Conservation (phyloP, 2,113 vertebrate species). For the Aviceda subcristata region DNA sequence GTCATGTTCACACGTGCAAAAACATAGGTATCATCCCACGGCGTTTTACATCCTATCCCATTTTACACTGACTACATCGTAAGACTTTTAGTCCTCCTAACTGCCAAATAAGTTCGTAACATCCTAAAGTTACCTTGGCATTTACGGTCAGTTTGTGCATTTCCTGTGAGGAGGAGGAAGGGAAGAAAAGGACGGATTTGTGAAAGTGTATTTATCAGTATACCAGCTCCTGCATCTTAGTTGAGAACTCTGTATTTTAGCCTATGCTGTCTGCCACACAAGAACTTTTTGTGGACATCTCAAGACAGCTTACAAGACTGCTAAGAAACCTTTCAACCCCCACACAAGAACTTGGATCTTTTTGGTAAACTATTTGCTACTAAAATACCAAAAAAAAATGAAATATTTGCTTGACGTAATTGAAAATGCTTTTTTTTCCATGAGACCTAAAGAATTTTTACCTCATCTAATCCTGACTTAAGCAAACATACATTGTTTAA, state of each 20-base stretch:
- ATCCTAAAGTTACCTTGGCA: neutral
- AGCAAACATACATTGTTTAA: neutral
- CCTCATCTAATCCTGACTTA: neutral
- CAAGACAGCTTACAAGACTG: neutral
- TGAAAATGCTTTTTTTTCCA: neutral
- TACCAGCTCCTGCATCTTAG: neutral
- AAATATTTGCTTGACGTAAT: neutral
- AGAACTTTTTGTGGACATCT: neutral
- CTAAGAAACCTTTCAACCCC: neutral
- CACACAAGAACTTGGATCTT: neutral
- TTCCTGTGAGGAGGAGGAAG: neutral
- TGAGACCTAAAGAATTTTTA: neutral
- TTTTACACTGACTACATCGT: rapidly evolving
- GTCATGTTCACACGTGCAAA: neutral
- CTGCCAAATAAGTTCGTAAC: neutral
- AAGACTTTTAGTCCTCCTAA: neutral
- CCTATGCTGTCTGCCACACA: neutral
- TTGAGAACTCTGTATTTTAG: neutral
- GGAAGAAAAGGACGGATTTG: neutral
- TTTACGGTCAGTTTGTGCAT: neutral
- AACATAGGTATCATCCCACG: neutral
- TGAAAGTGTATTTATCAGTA: neutral
- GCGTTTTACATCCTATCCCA: neutral
- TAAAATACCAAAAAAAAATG: neutral
- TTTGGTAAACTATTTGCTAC: neutral